A percentile compares a stretch with the other conserved stretches of the same genome.
Evolutionary conservation across 1,140 invertebrate species (phyloP).

Genomic region (Cherax destructor): DNA sequence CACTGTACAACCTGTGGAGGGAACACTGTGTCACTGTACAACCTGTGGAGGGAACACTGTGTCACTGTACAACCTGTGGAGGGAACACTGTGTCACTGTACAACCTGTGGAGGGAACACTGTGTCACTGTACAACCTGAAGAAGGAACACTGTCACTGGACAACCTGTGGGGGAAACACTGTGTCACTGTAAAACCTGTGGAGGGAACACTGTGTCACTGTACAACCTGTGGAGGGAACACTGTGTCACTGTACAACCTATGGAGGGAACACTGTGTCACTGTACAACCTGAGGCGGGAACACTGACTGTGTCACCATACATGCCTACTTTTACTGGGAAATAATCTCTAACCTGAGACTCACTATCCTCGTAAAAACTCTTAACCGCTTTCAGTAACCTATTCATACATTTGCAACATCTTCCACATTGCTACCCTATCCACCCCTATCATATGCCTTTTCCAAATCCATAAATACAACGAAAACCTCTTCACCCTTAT

Average conservation of each 20-base stretch:
- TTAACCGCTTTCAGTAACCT: no score
- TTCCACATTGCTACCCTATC: no score
- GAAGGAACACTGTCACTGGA: conserved; percentile 74
- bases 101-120: conserved; percentile 77
- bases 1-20: conserved; percentile 80
- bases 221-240: conserved; percentile 79
- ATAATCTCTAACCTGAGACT: no score
- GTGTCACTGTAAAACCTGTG: conserved; percentile 80
- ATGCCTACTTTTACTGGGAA: conserved; percentile 51
- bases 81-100: conserved; percentile 75
- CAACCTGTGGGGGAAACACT: conserved; percentile 77
- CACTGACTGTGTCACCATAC: conserved; percentile 76
- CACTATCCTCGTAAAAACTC: no score
- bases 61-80: conserved; percentile 80
- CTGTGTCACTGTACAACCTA: conserved; percentile 81
- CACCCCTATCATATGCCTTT: no score
- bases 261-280: not conserved
- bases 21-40: conserved; percentile 76
- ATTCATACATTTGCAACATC: no score
- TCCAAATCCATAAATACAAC: no score
- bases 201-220: conserved; percentile 73
- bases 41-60: conserved; percentile 76
- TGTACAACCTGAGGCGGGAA: conserved; percentile 80
- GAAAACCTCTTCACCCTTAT: no score
- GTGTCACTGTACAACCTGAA: conserved; percentile 80